These are phyloP conservation scores for Siniperca scherzeri DNA, from an alignment of 2,797 vertebrate species.

Conservation along the genomic window DNA sequence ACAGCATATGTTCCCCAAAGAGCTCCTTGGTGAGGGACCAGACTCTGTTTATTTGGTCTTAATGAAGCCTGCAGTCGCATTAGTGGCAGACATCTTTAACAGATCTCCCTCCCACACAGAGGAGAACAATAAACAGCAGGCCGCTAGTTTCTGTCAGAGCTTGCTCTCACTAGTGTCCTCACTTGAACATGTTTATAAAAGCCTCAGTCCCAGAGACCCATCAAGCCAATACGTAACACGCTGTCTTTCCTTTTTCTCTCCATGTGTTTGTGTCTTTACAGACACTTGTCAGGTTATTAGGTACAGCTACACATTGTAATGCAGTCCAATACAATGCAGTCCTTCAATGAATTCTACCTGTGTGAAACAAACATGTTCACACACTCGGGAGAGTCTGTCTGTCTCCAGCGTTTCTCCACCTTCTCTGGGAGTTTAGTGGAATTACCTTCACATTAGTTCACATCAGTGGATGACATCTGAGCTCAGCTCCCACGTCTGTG, in stretches of 20 bases:
- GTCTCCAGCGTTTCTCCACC: conserved; percentile 1
- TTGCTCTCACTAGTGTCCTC: conserved; percentile 1
- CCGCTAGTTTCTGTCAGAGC: conserved; percentile 46
- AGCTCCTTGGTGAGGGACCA: conserved; percentile 47
- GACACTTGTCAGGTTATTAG: conserved; percentile 1
- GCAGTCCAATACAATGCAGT: background rate
- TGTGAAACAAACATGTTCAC: conserved; percentile 19
- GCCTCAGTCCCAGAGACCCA: conserved; percentile 1
- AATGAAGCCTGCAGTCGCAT: conserved; percentile 71
- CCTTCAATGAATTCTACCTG: background rate
- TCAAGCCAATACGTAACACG: conserved; percentile 6
- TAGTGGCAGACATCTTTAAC: conserved; percentile 71
- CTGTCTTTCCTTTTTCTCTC: background rate
- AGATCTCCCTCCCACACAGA: conserved; percentile 64
- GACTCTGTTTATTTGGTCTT: conserved; percentile 75
- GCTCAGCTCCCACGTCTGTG: conserved; percentile 44
- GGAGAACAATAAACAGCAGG: conserved; percentile 69
- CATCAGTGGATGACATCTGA: conserved; percentile 67
- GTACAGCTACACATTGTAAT: background rate
- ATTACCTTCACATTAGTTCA: conserved; percentile 46
- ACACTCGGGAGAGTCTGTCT: conserved; percentile 25
- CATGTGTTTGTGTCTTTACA: conserved; percentile 15
- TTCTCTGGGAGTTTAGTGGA: conserved; percentile 23
- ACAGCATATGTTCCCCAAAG: conserved; percentile 58
- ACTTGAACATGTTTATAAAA: conserved; percentile 8